phyloP scores from a whole-genome alignment of 1,140 invertebrate species.

The Drosophila albomicans region DNA sequence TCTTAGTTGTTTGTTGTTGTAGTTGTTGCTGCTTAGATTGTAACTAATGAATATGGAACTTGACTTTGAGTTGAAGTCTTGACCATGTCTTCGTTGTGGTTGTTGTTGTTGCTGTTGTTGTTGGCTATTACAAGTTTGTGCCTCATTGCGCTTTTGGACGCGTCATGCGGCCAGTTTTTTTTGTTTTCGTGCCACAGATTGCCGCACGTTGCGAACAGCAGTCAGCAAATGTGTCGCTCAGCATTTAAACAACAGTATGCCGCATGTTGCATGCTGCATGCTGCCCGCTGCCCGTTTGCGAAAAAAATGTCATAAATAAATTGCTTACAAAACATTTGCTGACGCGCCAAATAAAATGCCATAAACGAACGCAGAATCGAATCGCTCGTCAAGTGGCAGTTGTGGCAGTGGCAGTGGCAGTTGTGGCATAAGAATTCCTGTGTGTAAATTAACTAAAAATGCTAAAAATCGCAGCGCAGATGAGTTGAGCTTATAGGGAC shows the following conservation, averaged over 20 bases:
- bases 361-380: slow-evolving; percentile 70
- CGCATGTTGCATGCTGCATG: slow-evolving; percentile 10
- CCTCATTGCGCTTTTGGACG: slow-evolving; percentile 72
- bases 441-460: slow-evolving; percentile 84
- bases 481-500: slow-evolving; percentile 78
- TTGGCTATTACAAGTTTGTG: slow-evolving; percentile 76
- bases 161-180: slow-evolving; percentile 80
- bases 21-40: slow-evolving; percentile 49
- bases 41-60: slow-evolving; percentile 82
- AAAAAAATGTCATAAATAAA: slow-evolving; percentile 85
- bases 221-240: slow-evolving; percentile 61
- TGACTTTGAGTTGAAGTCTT: slow-evolving; percentile 59
- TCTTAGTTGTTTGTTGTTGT: slow-evolving; percentile 1
- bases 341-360: slow-evolving; percentile 84
- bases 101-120: slow-evolving; percentile 11
- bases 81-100: slow-evolving; percentile 49
- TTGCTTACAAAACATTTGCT: slow-evolving; percentile 83
- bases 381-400: slow-evolving; percentile 59
- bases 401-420: slow-evolving; percentile 17
- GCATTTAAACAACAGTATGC: slow-evolving; percentile 49
- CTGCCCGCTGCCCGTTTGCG: slow-evolving; percentile 43
- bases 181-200: slow-evolving; percentile 78
- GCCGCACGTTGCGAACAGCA: slow-evolving; percentile 72
- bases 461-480: slow-evolving; percentile 77
- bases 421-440: slow-evolving; percentile 55